Evolutionary conservation across 1,140 invertebrate genomes (phyloP), one percentile per base, ranked within the genome.

Genomic region (Hyposmocoma kahamanoa): DNA sequence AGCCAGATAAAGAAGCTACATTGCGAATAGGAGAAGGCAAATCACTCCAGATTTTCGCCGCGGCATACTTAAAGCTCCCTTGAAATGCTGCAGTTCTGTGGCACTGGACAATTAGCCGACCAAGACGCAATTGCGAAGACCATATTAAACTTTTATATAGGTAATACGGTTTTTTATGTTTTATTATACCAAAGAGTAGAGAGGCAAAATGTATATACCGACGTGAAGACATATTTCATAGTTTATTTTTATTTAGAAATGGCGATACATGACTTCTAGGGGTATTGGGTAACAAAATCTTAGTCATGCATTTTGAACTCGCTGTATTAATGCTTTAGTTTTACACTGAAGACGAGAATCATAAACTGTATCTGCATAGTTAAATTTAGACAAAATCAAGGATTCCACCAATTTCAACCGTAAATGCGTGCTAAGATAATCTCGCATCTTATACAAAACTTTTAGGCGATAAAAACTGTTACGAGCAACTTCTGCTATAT

Each of bases 381-480:
- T 41, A 10, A 41, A 41, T 11, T 41, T 41, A 9, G 38, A 41
- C 1, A 41, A 20, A 3, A 41, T 20, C 11, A 41, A 20, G 10
- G 38, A 41, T 21, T 41, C 38, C 2, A 41, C 38, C 20, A 41
- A 20, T 6, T 41, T 20, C n/a, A 21, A 21, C 11, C 38, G 8
- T 2, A 41, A 15, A 8, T 21, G 1, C 1, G 9, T 13, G 2
- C 8, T 11, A 11, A 41, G 38, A 3, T 13, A 41, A 3, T 10
- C 1, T 17, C 42, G 6, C 1, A 26, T 26, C 17, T 13, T 44
- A 18, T 44, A 44, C 22, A 44, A 6, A n/a, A 44, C 4, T 19
- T 44, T 44, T 18, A 44, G 17, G 22, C 24, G 22, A 44, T 44
- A 44, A 17, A 44, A 44, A 17, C 42, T 26, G 10, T 26, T 44